Conservation (phyloP, 2,888 invertebrate genomes). For the Pinctada fucata region DNA sequence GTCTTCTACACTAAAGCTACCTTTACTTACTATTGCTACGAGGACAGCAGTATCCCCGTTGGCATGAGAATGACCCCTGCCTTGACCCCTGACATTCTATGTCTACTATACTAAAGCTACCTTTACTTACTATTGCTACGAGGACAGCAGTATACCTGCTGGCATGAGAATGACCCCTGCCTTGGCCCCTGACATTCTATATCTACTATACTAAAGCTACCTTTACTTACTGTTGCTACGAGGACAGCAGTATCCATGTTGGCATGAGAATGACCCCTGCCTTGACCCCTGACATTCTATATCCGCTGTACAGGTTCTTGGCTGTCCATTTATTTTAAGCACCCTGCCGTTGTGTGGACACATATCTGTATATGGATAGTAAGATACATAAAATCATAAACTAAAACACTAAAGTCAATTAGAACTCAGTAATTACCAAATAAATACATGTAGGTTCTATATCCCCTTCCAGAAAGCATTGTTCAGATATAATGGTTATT, state of each 20-base stretch:
- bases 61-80: too few relatives aligned
- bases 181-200: neutral
- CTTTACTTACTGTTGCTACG: neutral
- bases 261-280: constrained; percentile 11
- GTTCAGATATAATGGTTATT: too few relatives aligned
- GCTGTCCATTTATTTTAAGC: constrained; percentile 8
- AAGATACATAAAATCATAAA: too few relatives aligned
- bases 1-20: constrained; percentile 11
- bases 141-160: constrained; percentile 21
- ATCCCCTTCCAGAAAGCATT: too few relatives aligned
- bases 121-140: neutral
- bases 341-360: constrained; percentile 32
- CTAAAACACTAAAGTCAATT: too few relatives aligned
- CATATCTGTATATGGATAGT: neutral
- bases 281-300: constrained; percentile 25
- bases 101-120: too few relatives aligned
- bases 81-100: too few relatives aligned
- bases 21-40: too few relatives aligned
- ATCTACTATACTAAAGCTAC: neutral
- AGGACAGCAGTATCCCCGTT: too few relatives aligned
- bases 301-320: constrained; percentile 25
- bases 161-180: constrained; percentile 1
- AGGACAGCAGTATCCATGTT: constrained; percentile 32
- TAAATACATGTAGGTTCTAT: too few relatives aligned
- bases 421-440: too few relatives aligned